A percentile compares a stretch with the other conserved stretches of the same genome.
These are phyloP conservation scores for Platysternon megacephalum DNA, from an alignment of 2,113 vertebrate species.

Conservation along the genomic window DNA sequence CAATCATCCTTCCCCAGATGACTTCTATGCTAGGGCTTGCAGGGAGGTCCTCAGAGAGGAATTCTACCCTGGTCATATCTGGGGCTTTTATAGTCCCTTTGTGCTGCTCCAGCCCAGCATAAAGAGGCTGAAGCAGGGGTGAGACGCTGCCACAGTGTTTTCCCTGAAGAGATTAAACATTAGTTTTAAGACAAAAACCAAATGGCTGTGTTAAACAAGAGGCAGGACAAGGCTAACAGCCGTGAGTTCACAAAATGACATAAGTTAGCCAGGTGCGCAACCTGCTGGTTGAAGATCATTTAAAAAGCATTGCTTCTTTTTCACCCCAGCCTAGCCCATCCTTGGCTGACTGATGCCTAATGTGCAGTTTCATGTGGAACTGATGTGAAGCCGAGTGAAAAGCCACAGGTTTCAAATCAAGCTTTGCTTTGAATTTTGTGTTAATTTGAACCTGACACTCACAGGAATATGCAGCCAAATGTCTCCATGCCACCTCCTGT, in stretches of 20 bases:
- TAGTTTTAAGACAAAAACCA: background rate
- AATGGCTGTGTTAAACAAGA: background rate
- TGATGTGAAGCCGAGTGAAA: background rate
- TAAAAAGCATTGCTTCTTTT: background rate
- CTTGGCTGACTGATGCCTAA: background rate
- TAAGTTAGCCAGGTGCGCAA: background rate
- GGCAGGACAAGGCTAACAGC: background rate
- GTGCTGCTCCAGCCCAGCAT: too few species aligned
- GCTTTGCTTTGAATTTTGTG: background rate
- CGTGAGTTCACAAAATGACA: background rate
- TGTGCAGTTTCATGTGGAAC: background rate
- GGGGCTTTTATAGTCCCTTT: background rate
- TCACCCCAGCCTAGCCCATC: background rate
- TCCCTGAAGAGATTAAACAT: background rate
- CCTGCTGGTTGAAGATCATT: background rate
- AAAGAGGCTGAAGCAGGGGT: too few species aligned
- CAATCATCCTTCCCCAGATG: too few species aligned
- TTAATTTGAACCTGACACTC: background rate
- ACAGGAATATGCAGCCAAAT: background rate
- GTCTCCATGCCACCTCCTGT: background rate
- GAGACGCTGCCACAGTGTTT: background rate
- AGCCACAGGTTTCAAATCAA: background rate
- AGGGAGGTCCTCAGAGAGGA: background rate
- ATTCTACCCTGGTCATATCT: background rate
- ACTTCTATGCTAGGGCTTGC: background rate